Conservation (phyloP, 2,797 vertebrate species). For the Hydrophis major region DNA sequence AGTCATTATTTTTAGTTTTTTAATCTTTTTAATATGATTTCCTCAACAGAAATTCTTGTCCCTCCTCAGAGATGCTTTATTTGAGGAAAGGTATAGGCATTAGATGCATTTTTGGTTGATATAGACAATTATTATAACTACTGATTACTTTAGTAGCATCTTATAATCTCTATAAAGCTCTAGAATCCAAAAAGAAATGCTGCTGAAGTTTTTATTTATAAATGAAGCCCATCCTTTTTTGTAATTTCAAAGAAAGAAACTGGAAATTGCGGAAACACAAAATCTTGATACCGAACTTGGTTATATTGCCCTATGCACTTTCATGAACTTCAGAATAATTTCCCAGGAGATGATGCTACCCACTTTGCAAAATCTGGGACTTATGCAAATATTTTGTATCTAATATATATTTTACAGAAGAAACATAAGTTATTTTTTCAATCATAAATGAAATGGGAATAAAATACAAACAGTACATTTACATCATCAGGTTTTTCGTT, state of each 20-base stretch:
- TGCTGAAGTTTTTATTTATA: background rate
- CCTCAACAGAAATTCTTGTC: background rate
- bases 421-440: background rate
- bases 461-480: background rate
- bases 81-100: background rate
- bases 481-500: background rate
- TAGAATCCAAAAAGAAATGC: background rate
- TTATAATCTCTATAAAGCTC: background rate
- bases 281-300: background rate
- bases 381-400: background rate
- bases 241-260: background rate
- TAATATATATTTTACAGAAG: background rate
- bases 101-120: background rate
- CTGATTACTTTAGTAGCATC: background rate
- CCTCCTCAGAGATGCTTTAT: background rate
- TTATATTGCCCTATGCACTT: background rate
- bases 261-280: background rate
- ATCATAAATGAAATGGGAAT: background rate
- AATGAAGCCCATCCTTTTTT: background rate
- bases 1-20: background rate
- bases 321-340: background rate
- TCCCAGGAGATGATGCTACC: background rate
- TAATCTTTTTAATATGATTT: background rate
- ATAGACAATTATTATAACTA: background rate
- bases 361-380: background rate